Evolutionary conservation across 92 coral and sea anemone genomes (phyloP).

Genomic region (Porites cylindrica): DNA sequence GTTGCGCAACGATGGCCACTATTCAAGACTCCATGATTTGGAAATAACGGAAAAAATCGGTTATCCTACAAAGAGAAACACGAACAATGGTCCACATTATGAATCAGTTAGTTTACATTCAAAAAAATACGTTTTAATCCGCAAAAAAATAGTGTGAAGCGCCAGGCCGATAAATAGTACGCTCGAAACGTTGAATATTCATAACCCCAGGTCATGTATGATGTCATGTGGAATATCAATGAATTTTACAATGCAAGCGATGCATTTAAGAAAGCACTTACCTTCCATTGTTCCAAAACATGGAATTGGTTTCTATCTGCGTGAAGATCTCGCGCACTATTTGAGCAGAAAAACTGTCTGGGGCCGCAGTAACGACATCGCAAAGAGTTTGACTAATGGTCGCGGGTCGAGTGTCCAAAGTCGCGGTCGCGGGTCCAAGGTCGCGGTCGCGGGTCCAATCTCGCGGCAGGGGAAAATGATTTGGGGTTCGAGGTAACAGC

Average conservation of each 20-base stretch:
- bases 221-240: background rate
- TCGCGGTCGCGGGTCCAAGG: too few species aligned
- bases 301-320: slow-evolving; percentile 25
- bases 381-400: too few species aligned
- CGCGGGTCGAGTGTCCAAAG: too few species aligned
- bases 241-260: background rate
- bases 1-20: slow-evolving; percentile 3
- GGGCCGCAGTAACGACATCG: background rate
- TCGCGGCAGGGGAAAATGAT: too few species aligned
- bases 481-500: too few species aligned
- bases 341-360: slow-evolving; percentile 17
- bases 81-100: background rate
- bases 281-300: slow-evolving; percentile 30
- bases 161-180: too few species aligned
- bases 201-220: background rate
- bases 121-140: background rate
- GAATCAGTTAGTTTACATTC: background rate
- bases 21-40: background rate
- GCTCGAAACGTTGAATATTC: too few species aligned
- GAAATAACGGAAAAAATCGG: slow-evolving; percentile 13
- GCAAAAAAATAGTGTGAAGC: background rate
- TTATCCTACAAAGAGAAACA: slow-evolving; percentile 12
- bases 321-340: slow-evolving; percentile 12
- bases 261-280: background rate
- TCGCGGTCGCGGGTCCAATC: too few species aligned